A percentile compares a stretch with the other conserved stretches of the same genome.
These are phyloP conservation scores for Marisa cornuarietis DNA, from an alignment of 1,140 invertebrate genomes.

Conservation along the genomic window DNA sequence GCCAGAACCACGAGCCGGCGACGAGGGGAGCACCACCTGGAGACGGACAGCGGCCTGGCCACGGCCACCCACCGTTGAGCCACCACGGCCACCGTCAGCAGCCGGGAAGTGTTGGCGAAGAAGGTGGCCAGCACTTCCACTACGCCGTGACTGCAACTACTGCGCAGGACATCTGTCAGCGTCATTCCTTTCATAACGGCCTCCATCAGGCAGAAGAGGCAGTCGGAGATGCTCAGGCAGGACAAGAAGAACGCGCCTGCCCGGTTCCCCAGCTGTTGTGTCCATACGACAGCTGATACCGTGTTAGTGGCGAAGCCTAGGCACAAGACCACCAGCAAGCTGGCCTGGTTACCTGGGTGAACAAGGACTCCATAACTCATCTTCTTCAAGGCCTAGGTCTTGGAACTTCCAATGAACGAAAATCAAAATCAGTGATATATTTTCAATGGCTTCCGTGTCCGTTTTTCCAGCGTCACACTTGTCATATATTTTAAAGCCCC, in stretches of 20 bases:
- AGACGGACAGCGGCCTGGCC: not conserved
- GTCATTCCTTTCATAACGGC: not conserved
- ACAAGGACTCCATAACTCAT: no score
- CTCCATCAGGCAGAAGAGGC: not conserved
- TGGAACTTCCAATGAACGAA: no score
- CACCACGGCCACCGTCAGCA: slow-evolving; percentile 1
- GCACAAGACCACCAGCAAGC: not conserved
- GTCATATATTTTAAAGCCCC: no score
- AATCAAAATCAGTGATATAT: no score
- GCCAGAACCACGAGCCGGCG: not conserved
- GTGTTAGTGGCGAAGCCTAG: not conserved
- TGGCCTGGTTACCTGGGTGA: not conserved
- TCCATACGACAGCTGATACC: not conserved
- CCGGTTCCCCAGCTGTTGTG: not conserved
- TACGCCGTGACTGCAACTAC: not conserved
- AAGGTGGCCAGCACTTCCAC: not conserved
- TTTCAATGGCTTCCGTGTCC: no score
- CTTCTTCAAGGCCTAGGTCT: no score
- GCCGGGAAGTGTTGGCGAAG: not conserved
- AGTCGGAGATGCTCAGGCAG: not conserved
- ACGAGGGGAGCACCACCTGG: not conserved
- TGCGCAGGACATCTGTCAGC: not conserved
- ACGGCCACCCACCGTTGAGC: not conserved
- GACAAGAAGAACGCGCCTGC: not conserved
- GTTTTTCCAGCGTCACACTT: no score